Percentiles rank a stretch among this genome's conserved stretches.
Evolutionary conservation across 2,888 invertebrate genomes (phyloP).

Genomic region (Chymomyza caudatula): DNA sequence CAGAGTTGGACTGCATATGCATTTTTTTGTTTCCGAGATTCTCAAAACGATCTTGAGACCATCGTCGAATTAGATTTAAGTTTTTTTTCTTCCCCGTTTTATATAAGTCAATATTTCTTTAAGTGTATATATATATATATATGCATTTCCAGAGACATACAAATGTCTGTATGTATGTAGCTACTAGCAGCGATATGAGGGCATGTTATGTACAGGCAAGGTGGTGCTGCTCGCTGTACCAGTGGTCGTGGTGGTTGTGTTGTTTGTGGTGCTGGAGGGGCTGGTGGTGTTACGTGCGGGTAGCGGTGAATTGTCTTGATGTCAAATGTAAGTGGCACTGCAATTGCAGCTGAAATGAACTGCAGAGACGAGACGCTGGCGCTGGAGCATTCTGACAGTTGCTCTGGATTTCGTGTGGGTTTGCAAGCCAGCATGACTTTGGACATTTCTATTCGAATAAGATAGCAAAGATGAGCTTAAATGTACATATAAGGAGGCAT

Average conservation of each 20-base stretch:
- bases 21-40: no score
- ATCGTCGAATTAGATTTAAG: no score
- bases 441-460: not conserved
- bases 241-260: conserved; percentile 21
- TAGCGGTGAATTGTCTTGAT: conserved; percentile 18
- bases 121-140: not conserved
- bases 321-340: conserved; percentile 38
- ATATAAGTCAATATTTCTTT: not conserved
- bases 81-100: no score
- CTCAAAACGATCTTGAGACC: no score
- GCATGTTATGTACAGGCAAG: conserved; percentile 28
- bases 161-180: not conserved
- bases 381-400: not conserved
- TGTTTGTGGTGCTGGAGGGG: not conserved
- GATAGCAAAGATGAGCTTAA: not conserved
- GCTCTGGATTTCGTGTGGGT: not conserved
- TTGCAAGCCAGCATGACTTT: not conserved
- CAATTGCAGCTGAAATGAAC: not conserved
- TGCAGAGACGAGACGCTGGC: not conserved
- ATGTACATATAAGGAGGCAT: not conserved
- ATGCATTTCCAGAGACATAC: no score
- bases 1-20: no score
- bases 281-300: conserved; percentile 30
- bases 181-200: conserved; percentile 20
- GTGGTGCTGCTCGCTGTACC: conserved; percentile 34